Percentiles rank a stretch among this genome's conserved stretches.
Conservation (phyloP, 2,797 vertebrate genomes). For the Pseudochaenichthys georgianus region DNA sequence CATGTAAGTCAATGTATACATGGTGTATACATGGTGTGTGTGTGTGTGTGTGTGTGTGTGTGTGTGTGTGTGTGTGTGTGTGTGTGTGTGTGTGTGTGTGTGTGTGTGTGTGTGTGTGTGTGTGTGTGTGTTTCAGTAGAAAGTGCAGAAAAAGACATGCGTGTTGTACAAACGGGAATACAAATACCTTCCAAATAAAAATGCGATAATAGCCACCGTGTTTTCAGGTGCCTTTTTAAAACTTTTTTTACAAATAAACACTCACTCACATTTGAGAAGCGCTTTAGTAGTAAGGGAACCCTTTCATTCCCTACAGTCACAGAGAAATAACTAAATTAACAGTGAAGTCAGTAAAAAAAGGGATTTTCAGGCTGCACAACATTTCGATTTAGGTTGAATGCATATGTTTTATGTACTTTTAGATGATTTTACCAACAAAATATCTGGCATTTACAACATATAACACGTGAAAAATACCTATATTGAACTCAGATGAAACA, state of each 20-base stretch:
- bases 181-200: constrained; percentile 44
- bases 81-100: background rate
- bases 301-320: background rate
- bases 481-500: background rate
- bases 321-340: background rate
- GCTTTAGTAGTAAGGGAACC: constrained; percentile 10
- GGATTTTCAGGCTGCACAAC: background rate
- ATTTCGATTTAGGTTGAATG: background rate
- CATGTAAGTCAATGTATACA: no score
- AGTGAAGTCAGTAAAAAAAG: background rate
- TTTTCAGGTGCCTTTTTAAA: constrained; percentile 42
- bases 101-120: constrained; percentile 30
- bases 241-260: background rate
- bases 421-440: background rate
- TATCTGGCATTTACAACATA: background rate
- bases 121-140: constrained; percentile 21
- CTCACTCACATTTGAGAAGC: constrained; percentile 10
- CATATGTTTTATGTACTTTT: background rate
- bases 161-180: constrained; percentile 38
- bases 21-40: no score
- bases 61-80: no score
- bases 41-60: no score
- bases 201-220: constrained; percentile 44
- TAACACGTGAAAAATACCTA: background rate
- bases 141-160: constrained; percentile 11